Evolutionary conservation across 1,140 invertebrate genomes (phyloP).

Genomic region (Zaprionus ornatus): DNA sequence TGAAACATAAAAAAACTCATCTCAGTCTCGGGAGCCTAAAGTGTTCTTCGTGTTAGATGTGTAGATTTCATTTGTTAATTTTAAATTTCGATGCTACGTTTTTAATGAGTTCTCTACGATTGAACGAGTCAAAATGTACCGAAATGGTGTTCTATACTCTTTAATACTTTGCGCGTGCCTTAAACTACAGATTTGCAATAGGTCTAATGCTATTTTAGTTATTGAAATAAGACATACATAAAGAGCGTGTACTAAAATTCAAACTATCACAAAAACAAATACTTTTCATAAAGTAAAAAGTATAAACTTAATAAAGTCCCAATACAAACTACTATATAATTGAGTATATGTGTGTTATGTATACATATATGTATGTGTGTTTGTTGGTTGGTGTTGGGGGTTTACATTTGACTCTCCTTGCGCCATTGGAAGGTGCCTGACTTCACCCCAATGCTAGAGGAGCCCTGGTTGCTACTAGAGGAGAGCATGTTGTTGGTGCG

Average conservation of each 20-base stretch:
- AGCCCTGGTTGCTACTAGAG: constrained; percentile 83
- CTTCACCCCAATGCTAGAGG: constrained; percentile 84
- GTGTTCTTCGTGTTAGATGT: constrained; percentile 5
- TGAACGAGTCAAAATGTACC: constrained; percentile 66
- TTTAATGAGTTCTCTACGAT: constrained; percentile 52
- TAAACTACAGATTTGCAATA: constrained; percentile 60
- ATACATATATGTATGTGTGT: constrained; percentile 19
- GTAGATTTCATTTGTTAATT: constrained; percentile 18
- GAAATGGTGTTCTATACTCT: constrained; percentile 36
- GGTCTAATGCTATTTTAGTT: constrained; percentile 58
- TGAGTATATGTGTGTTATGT: constrained; percentile 52
- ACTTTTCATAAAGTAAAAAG: constrained; percentile 62
- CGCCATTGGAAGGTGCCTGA: constrained; percentile 90
- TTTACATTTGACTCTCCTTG: constrained; percentile 86
- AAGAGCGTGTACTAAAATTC: constrained; percentile 70
- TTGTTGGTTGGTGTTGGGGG: constrained; percentile 11
- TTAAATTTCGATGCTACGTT: constrained; percentile 63
- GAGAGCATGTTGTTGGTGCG: constrained; percentile 82
- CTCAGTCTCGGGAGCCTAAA: constrained; percentile 4
- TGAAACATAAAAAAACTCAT: constrained; percentile 14
- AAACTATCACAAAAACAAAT: constrained; percentile 81
- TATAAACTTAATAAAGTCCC: constrained; percentile 43
- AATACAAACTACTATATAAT: constrained; percentile 47
- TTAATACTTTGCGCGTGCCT: constrained; percentile 70
- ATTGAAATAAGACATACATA: constrained; percentile 64